Percentiles rank a stretch among this genome's conserved stretches.
Conservation (phyloP, 2,113 vertebrate species). For the Anarhynchus alexandrinus region DNA sequence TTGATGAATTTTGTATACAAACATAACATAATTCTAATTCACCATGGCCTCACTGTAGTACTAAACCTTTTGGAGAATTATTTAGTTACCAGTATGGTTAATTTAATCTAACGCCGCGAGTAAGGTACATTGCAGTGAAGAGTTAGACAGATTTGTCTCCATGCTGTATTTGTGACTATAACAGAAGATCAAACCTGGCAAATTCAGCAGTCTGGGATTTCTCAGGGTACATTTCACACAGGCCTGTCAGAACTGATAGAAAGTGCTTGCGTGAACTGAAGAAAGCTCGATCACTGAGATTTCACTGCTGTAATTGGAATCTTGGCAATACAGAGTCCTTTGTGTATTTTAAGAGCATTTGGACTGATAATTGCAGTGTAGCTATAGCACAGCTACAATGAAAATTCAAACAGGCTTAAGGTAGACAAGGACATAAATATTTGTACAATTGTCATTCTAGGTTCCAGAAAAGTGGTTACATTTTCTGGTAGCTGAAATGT, state of each 20-base stretch:
- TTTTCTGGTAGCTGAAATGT: not conserved
- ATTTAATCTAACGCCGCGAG: rapidly evolving
- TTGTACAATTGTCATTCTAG: not conserved
- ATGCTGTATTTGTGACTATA: not conserved
- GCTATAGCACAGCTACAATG: not conserved
- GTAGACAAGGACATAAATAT: not conserved
- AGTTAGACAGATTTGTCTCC: not conserved
- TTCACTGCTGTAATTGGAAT: not conserved
- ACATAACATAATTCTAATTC: not conserved
- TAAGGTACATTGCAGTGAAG: not conserved
- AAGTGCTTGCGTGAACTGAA: not conserved
- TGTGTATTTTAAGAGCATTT: not conserved
- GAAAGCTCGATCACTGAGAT: not conserved
- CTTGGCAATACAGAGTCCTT: not conserved
- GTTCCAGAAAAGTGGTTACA: not conserved
- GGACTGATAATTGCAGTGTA: not conserved
- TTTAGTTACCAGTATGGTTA: not conserved
- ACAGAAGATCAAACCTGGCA: not conserved
- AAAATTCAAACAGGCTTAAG: not conserved
- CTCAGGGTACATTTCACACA: not conserved
- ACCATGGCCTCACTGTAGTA: not conserved
- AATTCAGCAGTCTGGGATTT: not conserved
- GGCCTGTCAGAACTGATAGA: not conserved
- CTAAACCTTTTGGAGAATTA: not conserved
- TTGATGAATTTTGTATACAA: not conserved